Base-by-base conservation (phyloP, 2,797 vertebrate genomes). In the Babyrousa celebensis region DNA sequence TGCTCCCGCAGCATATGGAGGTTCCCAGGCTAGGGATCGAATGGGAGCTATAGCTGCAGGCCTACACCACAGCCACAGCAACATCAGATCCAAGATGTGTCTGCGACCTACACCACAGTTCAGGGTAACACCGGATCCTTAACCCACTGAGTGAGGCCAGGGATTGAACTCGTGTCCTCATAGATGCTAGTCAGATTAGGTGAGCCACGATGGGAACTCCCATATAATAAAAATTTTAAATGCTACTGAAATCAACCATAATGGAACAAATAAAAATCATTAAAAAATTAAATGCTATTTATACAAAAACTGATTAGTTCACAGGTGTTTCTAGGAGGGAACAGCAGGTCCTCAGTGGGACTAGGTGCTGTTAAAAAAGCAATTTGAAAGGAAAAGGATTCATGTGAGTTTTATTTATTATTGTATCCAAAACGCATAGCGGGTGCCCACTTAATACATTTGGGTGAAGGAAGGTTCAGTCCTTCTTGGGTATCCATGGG, bases 381-480 rank as follows among this genome's bases (percentile, higher is more conserved):
- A 82, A 67, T 43, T 85, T 75, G 74, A 65, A 90, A 93, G 18
- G 58, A 67, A 72, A 63, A 95, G 29, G 54, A 54, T 72, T 91
- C 43, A 12, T 36, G 23, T 54, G 18, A 17, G 56, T 72, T 96
- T 78, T 70, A n/a, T 72, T 94, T 78, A 56, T 71, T 56, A 54
- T 52, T 25, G 27, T 15, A 17, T 48, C 36, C 72, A 58, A 36
- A 85, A 58, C 70, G 82, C 25, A 43, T 18, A 63, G 65, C 43
- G 86, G 70, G 36, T 43, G 67, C 12, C 96, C 21, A 43, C 5
- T 85, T 85, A 96, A 67, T n/a, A 78, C 48, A 43, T 87, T 18
- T 5, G 12, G n/a, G 10, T 71, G 32, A 62, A 23, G 48, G 15
- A 43, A 79, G 75, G 3, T 15, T 4, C 75, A 32, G 54, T 5